phyloP scores from a whole-genome alignment of 2,888 invertebrate genomes.

The Dicranocentrus wangi region DNA sequence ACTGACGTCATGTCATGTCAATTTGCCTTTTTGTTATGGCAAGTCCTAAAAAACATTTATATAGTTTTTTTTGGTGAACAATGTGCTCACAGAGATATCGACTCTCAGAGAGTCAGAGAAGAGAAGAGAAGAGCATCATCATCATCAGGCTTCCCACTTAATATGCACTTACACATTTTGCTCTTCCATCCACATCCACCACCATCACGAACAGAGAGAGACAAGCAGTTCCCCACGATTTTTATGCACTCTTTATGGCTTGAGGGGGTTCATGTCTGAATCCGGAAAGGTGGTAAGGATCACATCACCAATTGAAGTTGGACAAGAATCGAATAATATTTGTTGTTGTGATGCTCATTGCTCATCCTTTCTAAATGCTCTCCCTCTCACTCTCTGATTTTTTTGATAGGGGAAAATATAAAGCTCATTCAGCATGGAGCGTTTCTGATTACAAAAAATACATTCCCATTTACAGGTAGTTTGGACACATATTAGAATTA shows the following conservation, averaged over 20 bases:
- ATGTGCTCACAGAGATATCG: background rate
- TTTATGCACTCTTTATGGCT: constrained; percentile 7
- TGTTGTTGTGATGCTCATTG: too few relatives aligned
- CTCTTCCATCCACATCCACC: too few relatives aligned
- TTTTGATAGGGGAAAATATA: background rate
- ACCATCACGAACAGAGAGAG: too few relatives aligned
- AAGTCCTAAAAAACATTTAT: constrained; percentile 16
- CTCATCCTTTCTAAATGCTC: constrained; percentile 1
- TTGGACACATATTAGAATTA: background rate
- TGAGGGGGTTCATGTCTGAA: constrained; percentile 25
- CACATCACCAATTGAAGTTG: constrained; percentile 33
- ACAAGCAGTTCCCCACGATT: too few relatives aligned
- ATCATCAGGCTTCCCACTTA: too few relatives aligned
- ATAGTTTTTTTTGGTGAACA: background rate
- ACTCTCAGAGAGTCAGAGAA: too few relatives aligned
- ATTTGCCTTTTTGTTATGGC: constrained; percentile 54
- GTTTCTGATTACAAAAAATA: too few relatives aligned
- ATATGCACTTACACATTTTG: too few relatives aligned
- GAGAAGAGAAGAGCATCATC: too few relatives aligned
- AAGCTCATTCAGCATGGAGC: background rate
- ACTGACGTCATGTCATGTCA: constrained; percentile 64
- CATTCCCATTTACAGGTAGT: too few relatives aligned
- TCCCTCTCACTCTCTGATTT: constrained; percentile 11
- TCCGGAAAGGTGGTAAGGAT: constrained; percentile 40
- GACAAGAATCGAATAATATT: constrained; percentile 25